phyloP scores from a whole-genome alignment of 2,888 invertebrate genomes.

The Megaustenia siamemsis region DNA sequence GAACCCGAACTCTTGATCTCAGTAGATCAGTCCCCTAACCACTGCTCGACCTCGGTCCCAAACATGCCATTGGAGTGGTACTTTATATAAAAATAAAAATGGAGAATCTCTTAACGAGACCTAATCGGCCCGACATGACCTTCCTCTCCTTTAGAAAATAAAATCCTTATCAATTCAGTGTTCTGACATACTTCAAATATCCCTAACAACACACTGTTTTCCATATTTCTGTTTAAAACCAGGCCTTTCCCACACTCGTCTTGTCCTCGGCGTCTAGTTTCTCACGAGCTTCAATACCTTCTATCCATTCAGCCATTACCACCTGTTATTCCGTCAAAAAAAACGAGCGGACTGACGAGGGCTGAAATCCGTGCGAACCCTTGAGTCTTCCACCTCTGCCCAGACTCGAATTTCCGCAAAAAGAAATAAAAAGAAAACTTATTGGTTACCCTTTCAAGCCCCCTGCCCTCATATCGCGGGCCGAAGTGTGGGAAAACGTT shows the following conservation, averaged over 20 bases:
- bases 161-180: neutral
- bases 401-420: neutral
- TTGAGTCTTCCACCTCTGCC: neutral
- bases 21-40: too few relatives aligned
- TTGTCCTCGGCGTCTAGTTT: neutral
- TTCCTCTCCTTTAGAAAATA: neutral
- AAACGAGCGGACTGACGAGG: neutral
- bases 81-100: too few relatives aligned
- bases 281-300: neutral
- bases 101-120: too few relatives aligned
- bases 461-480: neutral
- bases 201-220: neutral
- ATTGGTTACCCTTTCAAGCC: neutral
- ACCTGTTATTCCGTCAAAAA: constrained; percentile 6
- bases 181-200: neutral
- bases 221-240: neutral
- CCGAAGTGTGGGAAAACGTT: constrained; percentile 46
- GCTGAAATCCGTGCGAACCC: neutral
- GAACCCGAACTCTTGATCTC: too few relatives aligned
- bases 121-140: neutral
- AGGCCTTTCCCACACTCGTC: constrained; percentile 11
- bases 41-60: too few relatives aligned
- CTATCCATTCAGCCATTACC: neutral
- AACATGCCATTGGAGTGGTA: too few relatives aligned
- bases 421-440: neutral